phyloP scores from a whole-genome alignment of 2,797 vertebrate genomes.

The Anolis apletophallus region DNA sequence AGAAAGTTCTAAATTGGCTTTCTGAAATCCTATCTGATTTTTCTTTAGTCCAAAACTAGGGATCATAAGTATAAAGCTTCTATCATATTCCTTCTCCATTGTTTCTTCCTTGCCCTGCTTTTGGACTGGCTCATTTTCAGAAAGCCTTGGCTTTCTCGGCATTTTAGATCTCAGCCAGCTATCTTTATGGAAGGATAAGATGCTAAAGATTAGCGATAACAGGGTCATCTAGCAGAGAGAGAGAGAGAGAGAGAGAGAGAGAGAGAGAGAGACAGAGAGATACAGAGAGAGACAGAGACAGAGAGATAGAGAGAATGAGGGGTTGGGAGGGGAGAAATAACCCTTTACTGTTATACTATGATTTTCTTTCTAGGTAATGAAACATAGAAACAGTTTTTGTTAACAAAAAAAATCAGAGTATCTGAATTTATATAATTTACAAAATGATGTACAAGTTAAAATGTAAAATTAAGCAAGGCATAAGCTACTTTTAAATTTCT shows the following conservation, averaged over 20 bases:
- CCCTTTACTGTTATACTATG: not conserved
- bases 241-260: not conserved
- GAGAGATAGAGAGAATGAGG: not conserved
- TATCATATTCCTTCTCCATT: not conserved
- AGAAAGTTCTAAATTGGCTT: conserved; percentile 19
- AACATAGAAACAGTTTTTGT: too few relatives aligned
- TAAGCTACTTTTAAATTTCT: too few relatives aligned
- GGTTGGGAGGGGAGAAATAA: conserved; percentile 8
- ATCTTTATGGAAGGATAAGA: conserved; percentile 28
- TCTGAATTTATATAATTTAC: too few relatives aligned
- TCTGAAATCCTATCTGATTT: conserved; percentile 13
- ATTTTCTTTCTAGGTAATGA: conserved; percentile 1
- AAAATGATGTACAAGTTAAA: too few relatives aligned
- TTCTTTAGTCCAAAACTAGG: conserved; percentile 29
- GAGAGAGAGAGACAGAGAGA: conserved; percentile 29
- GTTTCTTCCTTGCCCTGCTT: not conserved
- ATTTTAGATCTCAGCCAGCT: conserved; percentile 34
- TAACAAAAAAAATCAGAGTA: too few relatives aligned
- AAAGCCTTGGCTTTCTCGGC: conserved; percentile 44
- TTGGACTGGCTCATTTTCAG: conserved; percentile 33
- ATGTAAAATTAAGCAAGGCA: too few relatives aligned
- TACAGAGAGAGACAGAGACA: not conserved
- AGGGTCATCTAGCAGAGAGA: conserved; percentile 24
- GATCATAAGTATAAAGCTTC: conserved; percentile 9
- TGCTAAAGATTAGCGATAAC: conserved; percentile 2